Evolutionary conservation across 2,797 vertebrate genomes (phyloP), one percentile per base, ranked within the genome.

Genomic region (Thunnus albacares): DNA sequence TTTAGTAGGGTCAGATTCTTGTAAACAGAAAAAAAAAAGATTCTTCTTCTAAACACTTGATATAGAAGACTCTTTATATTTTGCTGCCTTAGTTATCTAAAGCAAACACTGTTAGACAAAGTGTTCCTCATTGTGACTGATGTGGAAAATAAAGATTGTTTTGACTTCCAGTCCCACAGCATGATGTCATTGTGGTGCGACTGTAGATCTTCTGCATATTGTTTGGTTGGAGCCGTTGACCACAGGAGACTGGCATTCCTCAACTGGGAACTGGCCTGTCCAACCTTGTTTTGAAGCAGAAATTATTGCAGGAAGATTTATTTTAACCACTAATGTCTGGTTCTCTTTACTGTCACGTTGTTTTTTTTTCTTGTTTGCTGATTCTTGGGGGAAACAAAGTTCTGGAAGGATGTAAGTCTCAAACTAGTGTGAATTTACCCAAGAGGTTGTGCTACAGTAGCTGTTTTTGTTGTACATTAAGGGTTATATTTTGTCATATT

Each of bases 371-470:
- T 86, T 82, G 56, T 91, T 88, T 96, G 95, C 95, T 96, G 95
- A 94, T 96, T 96, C 96, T 96, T 95, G 94, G 94, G 95, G 91
- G 89, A 92, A 97, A 97, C 97, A 96, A 97, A 97, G 96, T 99
- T 95, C 97, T 97, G 96, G 96, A 97, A 93, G 95, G 96, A 97
- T 97, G 98, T 99, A 98, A 98, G 97, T 99, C 57, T 71, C 45
- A 61, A 76, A 80, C 60, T 13, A 38, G 81, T 56, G 82, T 89
- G 83, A 77, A 60, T 64, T 75, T 28, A 26, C 45, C 77, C 74
- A 83, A 79, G 80, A 79, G 60, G 86, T 73, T 84, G 61, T 81
- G 78, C 52, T 73, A 15, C 30, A 5, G 18, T 58, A 58, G 62
- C 38, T 77, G 60, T 75, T 76, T 74, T 60, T 70, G n/a, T 59